Evolutionary conservation across 2,113 vertebrate genomes (phyloP), one percentile per base, ranked within the genome.

Genomic region (Vombatus ursinus): DNA sequence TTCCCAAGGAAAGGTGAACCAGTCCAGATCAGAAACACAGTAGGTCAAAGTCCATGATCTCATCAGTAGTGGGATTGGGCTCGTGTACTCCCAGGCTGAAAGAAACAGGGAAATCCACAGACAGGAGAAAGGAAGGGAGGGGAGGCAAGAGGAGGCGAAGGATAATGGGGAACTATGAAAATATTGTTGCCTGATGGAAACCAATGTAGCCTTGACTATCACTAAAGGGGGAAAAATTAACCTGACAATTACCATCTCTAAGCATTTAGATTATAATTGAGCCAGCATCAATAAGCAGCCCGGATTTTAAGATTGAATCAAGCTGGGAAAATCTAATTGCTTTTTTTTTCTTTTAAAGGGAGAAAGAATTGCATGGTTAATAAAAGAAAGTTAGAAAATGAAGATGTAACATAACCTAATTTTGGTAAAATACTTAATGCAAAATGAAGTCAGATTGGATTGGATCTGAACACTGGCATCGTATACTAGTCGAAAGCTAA

Each of bases 281-380:
- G 97, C 97, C 95, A 91, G 89, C n/a, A 68, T 94, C 97, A 92
- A 95, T 61, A 94, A 96, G 91, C 92, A 97, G 96, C 91, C 94
- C 97, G 94, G 96, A 96, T 97, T 96, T 96, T 90, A 53, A 96
- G 96, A 98, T 48, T 96, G 96, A 98, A 96, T 97, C 96, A 97
- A 97, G 97, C 96, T 98, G 95, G 94, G 97, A 92, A 97, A 97
- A 98, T 49, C 93, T 98, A 97, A 98, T 98, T 98, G 95, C 95
- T 92, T 95, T 93, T 89, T 96, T 93, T 51, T 50, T 90, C 95
- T 96, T 92, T 92, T 4, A 51, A 96, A 92, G 44, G 93, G 51
- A 96, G 50, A 94, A 96, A 90, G 93, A 96, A 96, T 96, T 96
- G 52, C 92, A 96, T 96, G 94, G 97, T 97, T 98, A 98, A 97